phyloP scores from a whole-genome alignment of 2,113 vertebrate genomes.

The Chunga burmeisteri region DNA sequence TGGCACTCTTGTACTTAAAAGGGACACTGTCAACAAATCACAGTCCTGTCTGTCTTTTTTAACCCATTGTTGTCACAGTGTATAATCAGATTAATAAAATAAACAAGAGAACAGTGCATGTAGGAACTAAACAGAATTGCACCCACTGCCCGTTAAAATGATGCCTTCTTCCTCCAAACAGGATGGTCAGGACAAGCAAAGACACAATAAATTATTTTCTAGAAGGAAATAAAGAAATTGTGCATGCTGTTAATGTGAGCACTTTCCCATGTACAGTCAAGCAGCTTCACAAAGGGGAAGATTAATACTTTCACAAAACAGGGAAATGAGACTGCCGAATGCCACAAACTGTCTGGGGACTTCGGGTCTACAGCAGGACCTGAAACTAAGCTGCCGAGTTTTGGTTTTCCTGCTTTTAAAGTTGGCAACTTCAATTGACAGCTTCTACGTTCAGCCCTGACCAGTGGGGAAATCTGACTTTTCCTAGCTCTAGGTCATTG shows the following conservation, averaged over 20 bases:
- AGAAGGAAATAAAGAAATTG: background rate
- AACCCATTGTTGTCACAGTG: background rate
- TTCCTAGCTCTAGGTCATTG: background rate
- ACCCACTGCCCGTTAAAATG: fast-evolving
- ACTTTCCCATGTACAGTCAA: background rate
- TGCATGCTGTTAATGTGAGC: background rate
- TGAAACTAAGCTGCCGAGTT: background rate
- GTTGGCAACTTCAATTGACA: background rate
- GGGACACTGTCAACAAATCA: background rate
- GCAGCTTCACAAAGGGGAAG: background rate
- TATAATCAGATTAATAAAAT: background rate
- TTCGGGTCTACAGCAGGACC: background rate
- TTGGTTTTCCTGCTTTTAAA: background rate
- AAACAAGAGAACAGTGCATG: background rate
- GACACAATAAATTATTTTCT: background rate
- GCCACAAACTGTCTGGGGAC: background rate
- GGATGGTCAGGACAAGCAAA: background rate
- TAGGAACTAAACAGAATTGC: background rate
- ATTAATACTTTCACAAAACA: background rate
- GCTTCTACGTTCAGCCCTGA: background rate
- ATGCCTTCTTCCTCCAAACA: background rate
- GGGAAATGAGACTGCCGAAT: background rate
- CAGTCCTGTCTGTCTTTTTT: background rate
- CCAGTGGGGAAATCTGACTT: background rate
- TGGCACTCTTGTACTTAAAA: background rate